These are phyloP conservation scores for Coelopa frigida DNA, from an alignment of 1,140 invertebrate genomes.

Conservation along the genomic window DNA sequence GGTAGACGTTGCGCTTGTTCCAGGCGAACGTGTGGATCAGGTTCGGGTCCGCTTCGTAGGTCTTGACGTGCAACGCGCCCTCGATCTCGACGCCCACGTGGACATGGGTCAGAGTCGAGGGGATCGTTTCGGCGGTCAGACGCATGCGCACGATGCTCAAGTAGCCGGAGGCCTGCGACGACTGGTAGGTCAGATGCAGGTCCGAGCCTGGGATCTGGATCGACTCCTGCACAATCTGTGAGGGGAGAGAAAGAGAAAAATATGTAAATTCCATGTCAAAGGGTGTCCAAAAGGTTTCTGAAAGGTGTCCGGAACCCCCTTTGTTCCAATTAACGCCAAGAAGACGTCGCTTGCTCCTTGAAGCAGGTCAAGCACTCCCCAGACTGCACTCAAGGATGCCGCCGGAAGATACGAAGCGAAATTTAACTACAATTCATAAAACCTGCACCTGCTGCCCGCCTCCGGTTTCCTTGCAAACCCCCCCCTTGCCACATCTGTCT, in stretches of 20 bases:
- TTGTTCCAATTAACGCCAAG: too few relatives aligned
- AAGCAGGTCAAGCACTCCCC: neutral
- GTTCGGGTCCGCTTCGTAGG: constrained; percentile 92
- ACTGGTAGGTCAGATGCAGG: constrained; percentile 87
- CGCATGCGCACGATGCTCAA: constrained; percentile 86
- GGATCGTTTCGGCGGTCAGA: constrained; percentile 73
- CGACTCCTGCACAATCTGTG: constrained; percentile 91
- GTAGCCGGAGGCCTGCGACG: constrained; percentile 85
- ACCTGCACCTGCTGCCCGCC: too few relatives aligned
- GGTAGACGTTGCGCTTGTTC: constrained; percentile 95
- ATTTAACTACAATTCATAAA: neutral
- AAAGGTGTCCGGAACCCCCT: too few relatives aligned
- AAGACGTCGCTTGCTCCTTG: too few relatives aligned
- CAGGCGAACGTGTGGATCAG: constrained; percentile 92
- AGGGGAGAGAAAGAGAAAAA: constrained; percentile 14
- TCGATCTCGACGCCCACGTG: constrained; percentile 87
- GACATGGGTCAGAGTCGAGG: constrained; percentile 73
- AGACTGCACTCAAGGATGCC: neutral
- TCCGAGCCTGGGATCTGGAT: constrained; percentile 87
- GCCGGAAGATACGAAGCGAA: too few relatives aligned
- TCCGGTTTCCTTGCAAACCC: too few relatives aligned
- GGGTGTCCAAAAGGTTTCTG: too few relatives aligned
- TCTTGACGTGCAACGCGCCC: constrained; percentile 82
- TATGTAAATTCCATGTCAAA: neutral
- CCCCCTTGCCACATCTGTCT: too few relatives aligned